Conservation (phyloP, 2,888 invertebrate species). For the Anthrax anthrax region DNA sequence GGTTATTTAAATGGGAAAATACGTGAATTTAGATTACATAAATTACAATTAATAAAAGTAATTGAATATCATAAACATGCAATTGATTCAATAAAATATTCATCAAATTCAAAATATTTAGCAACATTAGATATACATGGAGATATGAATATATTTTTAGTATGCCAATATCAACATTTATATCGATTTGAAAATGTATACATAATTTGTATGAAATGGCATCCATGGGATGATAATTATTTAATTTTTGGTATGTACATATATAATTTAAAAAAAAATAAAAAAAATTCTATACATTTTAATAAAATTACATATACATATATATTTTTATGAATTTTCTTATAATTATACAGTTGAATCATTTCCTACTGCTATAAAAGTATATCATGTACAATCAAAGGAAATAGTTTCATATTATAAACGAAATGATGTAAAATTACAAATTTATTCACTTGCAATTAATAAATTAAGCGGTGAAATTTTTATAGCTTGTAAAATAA, state of each 20-base stretch:
- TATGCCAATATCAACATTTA: too few species aligned
- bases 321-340: slow-evolving; percentile 1
- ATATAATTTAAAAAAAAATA: background rate
- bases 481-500: slow-evolving; percentile 25
- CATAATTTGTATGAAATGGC: slow-evolving; percentile 28
- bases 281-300: background rate
- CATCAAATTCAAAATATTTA: slow-evolving; percentile 24
- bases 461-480: slow-evolving; percentile 34
- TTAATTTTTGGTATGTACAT: slow-evolving; percentile 31
- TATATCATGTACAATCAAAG: slow-evolving; percentile 23
- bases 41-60: slow-evolving; percentile 13
- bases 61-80: slow-evolving; percentile 17
- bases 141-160: slow-evolving; percentile 22
- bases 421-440: slow-evolving; percentile 20
- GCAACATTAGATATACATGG: slow-evolving; percentile 25
- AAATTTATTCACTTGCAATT: slow-evolving; percentile 29
- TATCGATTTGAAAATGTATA: slow-evolving; percentile 16
- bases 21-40: slow-evolving; percentile 16
- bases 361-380: slow-evolving; percentile 23
- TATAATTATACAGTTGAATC: slow-evolving; percentile 20
- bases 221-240: slow-evolving; percentile 35
- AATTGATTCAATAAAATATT: slow-evolving; percentile 23
- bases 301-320: background rate
- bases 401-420: slow-evolving; percentile 27
- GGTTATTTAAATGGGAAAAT: slow-evolving; percentile 24